phyloP scores from a whole-genome alignment of 2,113 vertebrate genomes.

The Petrocephalus zakoni region DNA sequence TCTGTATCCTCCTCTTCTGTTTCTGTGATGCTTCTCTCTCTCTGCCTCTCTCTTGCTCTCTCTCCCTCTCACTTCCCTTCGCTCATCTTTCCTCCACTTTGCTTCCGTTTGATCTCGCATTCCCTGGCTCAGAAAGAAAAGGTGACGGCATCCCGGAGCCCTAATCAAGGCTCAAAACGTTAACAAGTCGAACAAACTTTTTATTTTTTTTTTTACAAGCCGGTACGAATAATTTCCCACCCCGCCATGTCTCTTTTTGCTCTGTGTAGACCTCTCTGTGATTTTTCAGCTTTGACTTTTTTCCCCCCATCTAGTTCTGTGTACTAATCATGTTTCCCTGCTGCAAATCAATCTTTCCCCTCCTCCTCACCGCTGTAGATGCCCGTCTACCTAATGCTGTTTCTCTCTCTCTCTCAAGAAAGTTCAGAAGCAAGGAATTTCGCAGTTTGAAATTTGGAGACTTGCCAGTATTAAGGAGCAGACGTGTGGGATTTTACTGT shows the following conservation, averaged over 20 bases:
- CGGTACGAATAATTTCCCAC: conserved; percentile 61
- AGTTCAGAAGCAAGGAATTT: not conserved
- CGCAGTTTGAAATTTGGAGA: not conserved
- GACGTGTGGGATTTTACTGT: not conserved
- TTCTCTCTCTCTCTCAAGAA: not conserved
- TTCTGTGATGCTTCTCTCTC: conserved; percentile 76
- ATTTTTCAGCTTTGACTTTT: not conserved
- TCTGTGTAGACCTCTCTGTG: conserved; percentile 21
- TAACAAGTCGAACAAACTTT: conserved; percentile 35
- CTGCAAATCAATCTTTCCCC: conserved; percentile 70
- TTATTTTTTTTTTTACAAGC: conserved; percentile 31
- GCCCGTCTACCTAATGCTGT: not conserved
- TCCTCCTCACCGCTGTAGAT: conserved; percentile 60
- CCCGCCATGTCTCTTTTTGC: conserved; percentile 37
- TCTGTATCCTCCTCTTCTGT: conserved; percentile 82
- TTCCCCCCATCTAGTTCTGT: conserved; percentile 33
- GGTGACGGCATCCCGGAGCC: not conserved
- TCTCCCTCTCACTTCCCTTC: conserved; percentile 57
- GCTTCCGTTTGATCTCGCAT: conserved; percentile 69
- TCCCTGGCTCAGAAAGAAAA: conserved; percentile 67
- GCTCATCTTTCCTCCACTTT: conserved; percentile 64
- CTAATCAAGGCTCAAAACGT: not conserved
- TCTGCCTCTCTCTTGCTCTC: conserved; percentile 61
- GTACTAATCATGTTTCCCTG: conserved; percentile 67
- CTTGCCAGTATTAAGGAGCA: not conserved